Percentiles rank a stretch among this genome's conserved stretches.
Evolutionary conservation across 2,888 invertebrate genomes (phyloP).

Genomic region (Heterodera filipjevi): DNA sequence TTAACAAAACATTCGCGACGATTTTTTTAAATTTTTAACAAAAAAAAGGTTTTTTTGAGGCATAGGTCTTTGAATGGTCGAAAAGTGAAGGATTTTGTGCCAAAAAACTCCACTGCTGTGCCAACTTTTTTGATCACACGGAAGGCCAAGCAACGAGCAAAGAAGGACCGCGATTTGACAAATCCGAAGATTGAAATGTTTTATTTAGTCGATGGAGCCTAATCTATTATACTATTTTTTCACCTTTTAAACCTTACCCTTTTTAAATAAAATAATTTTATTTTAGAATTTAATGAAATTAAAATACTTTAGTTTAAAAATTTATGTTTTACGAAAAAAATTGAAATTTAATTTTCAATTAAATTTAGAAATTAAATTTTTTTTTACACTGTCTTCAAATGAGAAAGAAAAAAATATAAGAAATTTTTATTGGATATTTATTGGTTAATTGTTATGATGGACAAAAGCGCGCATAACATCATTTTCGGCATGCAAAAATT

Average conservation of each 20-base stretch:
- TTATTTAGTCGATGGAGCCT: constrained; percentile 5
- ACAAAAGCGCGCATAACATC: too few species aligned
- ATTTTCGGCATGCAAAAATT: too few species aligned
- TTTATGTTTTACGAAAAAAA: too few species aligned
- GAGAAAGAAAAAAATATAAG: too few species aligned
- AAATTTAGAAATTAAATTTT: too few species aligned
- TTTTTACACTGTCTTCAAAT: too few species aligned
- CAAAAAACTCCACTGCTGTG: neutral
- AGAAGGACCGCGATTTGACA: neutral
- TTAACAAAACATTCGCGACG: too few species aligned
- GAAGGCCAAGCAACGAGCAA: neutral
- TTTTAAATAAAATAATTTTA: neutral
- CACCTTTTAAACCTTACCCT: neutral
- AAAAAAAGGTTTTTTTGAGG: neutral
- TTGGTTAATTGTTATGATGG: too few species aligned
- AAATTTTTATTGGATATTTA: too few species aligned
- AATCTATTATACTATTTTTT: neutral
- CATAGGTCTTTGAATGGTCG: neutral
- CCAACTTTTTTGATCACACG: neutral
- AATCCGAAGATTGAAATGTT: constrained; percentile 4
- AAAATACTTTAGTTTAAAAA: too few species aligned
- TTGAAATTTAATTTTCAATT: too few species aligned
- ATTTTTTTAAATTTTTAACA: too few species aligned
- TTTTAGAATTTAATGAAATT: neutral
- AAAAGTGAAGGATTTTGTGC: neutral